These are phyloP conservation scores for Apostichopus japonicus DNA, from an alignment of 35 echinoderm and acorn worm genomes.

Conservation along the genomic window DNA sequence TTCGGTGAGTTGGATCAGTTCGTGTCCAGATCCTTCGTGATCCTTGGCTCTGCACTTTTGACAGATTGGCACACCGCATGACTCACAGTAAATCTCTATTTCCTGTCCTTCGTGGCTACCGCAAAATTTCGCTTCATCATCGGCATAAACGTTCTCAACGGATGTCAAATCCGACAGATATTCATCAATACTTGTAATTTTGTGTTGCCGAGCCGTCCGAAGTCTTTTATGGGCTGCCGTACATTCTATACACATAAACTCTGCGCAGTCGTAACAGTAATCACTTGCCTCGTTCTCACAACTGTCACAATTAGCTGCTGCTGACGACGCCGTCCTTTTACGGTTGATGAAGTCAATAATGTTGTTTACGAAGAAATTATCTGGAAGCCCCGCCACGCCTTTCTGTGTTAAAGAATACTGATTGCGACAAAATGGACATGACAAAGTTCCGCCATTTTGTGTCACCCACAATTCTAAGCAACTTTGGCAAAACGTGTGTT, in stretches of 20 bases:
- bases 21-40: conserved; percentile 66
- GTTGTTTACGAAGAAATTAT: conserved; percentile 98
- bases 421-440: conserved; percentile 91
- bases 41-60: conserved; percentile 67
- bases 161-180: conserved; percentile 74
- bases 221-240: conserved; percentile 83
- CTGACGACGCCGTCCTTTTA: conserved; percentile 73
- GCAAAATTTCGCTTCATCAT: conserved; percentile 74
- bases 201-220: conserved; percentile 75
- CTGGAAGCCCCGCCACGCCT: conserved; percentile 78
- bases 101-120: conserved; percentile 70
- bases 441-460: conserved; percentile 71
- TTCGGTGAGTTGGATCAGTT: conserved; percentile 61
- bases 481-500: conserved; percentile 90
- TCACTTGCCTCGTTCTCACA: conserved; percentile 83
- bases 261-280: conserved; percentile 85
- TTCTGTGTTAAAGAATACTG: conserved; percentile 73
- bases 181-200: conserved; percentile 77
- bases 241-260: conserved; percentile 92
- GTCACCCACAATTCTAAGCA: conserved; percentile 89
- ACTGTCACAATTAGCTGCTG: conserved; percentile 62
- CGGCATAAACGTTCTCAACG: conserved; percentile 63
- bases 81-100: conserved; percentile 90
- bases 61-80: conserved; percentile 90
- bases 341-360: conserved; percentile 96